A percentile compares a stretch with the other conserved stretches of the same genome.
Evolutionary conservation across 1,140 invertebrate genomes (phyloP).

Genomic region (Hylaeus volcanicus): DNA sequence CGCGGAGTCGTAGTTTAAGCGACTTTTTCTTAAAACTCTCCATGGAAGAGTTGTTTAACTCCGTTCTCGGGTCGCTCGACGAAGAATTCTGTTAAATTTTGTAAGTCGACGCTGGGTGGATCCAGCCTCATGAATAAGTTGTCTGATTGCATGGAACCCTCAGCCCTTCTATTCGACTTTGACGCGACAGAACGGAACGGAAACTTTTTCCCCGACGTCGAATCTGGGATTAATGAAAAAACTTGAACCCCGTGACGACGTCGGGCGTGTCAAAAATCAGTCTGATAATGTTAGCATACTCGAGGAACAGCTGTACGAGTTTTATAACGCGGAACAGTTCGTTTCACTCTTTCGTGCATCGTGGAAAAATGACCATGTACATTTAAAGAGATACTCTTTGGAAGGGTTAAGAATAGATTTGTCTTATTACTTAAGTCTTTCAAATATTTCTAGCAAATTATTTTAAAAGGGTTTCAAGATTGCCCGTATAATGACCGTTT

Average conservation of each 20-base stretch:
- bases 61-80: neutral
- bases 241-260: neutral
- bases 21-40: neutral
- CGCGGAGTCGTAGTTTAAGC: neutral
- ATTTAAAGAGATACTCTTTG: too few relatives aligned
- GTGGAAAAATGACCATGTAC: too few relatives aligned
- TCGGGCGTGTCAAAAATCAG: neutral
- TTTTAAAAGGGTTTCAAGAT: too few relatives aligned
- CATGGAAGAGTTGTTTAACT: neutral
- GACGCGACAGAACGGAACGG: neutral
- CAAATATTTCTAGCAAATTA: too few relatives aligned
- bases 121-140: conserved; percentile 1
- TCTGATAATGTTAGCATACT: neutral
- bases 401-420: too few relatives aligned
- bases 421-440: too few relatives aligned
- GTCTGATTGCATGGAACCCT: conserved; percentile 1
- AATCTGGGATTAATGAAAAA: neutral
- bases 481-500: too few relatives aligned
- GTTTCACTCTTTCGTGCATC: too few relatives aligned
- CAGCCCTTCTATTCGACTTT: conserved; percentile 2
- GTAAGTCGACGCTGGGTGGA: neutral
- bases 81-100: neutral
- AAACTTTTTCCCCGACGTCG: neutral
- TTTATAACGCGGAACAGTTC: neutral
- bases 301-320: neutral